Evolutionary conservation across 2,797 vertebrate genomes (phyloP).

Genomic region (Siniperca scherzeri): DNA sequence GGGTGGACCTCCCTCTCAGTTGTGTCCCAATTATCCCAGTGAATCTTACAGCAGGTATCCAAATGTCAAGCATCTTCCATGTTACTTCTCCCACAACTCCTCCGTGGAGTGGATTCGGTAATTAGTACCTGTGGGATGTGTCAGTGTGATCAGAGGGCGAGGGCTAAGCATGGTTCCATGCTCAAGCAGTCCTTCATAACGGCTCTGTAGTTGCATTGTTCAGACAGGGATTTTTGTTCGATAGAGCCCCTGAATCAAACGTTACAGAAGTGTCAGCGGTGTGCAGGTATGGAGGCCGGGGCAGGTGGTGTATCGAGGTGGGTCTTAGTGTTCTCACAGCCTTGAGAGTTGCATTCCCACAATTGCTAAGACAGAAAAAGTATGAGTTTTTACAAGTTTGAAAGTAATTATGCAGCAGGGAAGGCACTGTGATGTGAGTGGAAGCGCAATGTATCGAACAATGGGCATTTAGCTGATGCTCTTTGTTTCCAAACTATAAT

Average conservation of each 20-base stretch:
- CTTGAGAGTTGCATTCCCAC: constrained; percentile 74
- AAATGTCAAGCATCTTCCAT: constrained; percentile 86
- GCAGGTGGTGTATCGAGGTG: constrained; percentile 43
- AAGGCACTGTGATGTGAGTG: constrained; percentile 8
- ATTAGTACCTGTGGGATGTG: constrained; percentile 88
- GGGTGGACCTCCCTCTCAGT: constrained; percentile 79
- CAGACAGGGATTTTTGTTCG: constrained; percentile 76
- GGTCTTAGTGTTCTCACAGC: constrained; percentile 78
- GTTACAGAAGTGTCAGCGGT: constrained; percentile 63
- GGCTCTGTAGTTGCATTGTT: constrained; percentile 60
- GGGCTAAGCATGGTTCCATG: constrained; percentile 75
- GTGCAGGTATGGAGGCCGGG: constrained; percentile 64
- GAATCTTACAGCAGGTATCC: constrained; percentile 83
- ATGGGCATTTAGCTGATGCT: not conserved
- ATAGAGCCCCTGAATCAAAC: constrained; percentile 72
- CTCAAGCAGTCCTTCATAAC: constrained; percentile 70
- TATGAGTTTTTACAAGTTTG: constrained; percentile 56
- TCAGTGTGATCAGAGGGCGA: constrained; percentile 80
- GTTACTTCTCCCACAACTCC: constrained; percentile 75
- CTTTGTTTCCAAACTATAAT: not conserved
- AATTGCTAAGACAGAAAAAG: constrained; percentile 48
- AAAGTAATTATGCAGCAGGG: constrained; percentile 25
- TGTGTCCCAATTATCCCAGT: constrained; percentile 84
- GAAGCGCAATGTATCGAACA: not conserved
- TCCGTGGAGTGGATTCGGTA: constrained; percentile 76